These are phyloP conservation scores for Lamprotornis superbus DNA, from an alignment of 2,113 vertebrate species.

Conservation along the genomic window DNA sequence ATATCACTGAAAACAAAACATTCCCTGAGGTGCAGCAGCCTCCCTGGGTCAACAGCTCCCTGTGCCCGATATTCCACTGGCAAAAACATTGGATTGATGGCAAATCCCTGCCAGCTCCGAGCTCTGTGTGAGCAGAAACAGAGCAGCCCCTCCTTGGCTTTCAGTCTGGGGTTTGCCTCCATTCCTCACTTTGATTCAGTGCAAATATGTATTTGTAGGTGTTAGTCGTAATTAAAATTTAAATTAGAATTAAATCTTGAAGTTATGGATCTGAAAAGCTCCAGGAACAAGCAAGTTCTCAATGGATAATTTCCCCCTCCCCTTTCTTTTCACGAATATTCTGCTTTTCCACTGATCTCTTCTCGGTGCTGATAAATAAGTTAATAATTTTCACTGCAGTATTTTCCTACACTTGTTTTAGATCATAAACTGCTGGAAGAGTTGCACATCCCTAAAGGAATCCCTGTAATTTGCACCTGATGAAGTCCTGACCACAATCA, in stretches of 20 bases:
- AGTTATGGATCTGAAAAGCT: not conserved
- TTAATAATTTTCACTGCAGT: not conserved
- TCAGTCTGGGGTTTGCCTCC: not conserved
- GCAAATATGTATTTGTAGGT: not conserved
- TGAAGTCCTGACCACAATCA: not conserved
- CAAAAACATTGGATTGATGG: not conserved
- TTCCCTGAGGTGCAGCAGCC: not conserved
- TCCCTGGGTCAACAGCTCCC: not conserved
- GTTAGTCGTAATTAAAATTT: not conserved
- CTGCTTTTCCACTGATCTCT: not conserved
- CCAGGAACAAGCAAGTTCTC: not conserved
- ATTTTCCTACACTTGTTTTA: not conserved
- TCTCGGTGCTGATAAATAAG: not conserved
- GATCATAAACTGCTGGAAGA: not conserved
- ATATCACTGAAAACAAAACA: not conserved
- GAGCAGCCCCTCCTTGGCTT: not conserved
- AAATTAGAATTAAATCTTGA: not conserved
- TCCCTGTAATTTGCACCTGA: not conserved
- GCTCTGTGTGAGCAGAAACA: not conserved
- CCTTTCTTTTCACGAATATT: not conserved
- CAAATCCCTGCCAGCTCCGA: not conserved
- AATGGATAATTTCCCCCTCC: not conserved
- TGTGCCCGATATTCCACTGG: rapidly evolving
- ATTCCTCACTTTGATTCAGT: rapidly evolving
- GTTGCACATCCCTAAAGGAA: not conserved